Evolutionary conservation across 2,888 invertebrate genomes (phyloP).

Genomic region (Phymatocera aterrima): DNA sequence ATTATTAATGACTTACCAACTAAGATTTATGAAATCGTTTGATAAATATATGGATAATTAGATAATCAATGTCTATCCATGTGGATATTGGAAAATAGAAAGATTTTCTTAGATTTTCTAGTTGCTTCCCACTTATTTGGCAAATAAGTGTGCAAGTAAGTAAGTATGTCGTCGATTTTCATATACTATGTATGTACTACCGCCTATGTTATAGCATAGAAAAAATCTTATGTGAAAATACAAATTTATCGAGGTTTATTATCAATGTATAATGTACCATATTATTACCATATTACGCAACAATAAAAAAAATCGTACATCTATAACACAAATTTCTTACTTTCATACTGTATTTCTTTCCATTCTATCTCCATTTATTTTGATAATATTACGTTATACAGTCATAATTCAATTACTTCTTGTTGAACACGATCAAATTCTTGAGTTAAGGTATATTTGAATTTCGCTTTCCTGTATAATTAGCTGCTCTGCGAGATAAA

Average conservation of each 20-base stretch:
- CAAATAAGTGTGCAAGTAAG: no score
- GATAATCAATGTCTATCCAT: not conserved
- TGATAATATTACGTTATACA: no score
- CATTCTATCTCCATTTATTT: not conserved
- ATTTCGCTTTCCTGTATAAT: no score
- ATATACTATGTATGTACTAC: not conserved
- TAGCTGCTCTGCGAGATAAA: no score
- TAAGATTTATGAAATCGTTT: not conserved
- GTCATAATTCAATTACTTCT: no score
- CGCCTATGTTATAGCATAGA: not conserved
- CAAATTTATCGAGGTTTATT: slow-evolving; percentile 17
- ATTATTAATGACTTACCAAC: not conserved
- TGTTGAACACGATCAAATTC: no score
- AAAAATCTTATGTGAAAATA: not conserved
- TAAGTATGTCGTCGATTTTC: no score
- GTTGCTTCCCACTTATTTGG: not conserved
- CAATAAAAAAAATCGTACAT: slow-evolving; percentile 6
- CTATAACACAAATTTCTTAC: not conserved
- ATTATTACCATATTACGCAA: slow-evolving; percentile 28
- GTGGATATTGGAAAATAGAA: not conserved
- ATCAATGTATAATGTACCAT: slow-evolving; percentile 29
- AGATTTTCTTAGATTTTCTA: slow-evolving; percentile 5
- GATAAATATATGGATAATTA: no score
- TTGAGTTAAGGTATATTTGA: no score
- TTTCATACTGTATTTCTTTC: not conserved